Evolutionary conservation across 2,797 vertebrate species (phyloP).

Genomic region (Clamator glandarius): DNA sequence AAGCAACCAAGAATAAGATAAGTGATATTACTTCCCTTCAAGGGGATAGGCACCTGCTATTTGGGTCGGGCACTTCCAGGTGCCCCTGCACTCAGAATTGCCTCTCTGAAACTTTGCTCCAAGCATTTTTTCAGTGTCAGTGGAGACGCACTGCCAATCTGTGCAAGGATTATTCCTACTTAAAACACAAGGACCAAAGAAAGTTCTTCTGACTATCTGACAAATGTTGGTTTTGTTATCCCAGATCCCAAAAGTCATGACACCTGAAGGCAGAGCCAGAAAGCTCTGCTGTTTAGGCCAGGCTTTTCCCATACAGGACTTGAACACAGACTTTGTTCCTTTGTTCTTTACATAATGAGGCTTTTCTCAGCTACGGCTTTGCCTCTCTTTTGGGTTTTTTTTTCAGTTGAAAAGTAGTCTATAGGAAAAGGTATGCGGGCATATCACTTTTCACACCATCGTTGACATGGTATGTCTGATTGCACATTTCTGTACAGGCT

Average conservation of each 20-base stretch:
- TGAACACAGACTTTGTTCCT: background rate
- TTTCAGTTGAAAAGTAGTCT: background rate
- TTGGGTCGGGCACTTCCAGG: background rate
- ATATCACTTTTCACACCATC: background rate
- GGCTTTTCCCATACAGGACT: accelerated
- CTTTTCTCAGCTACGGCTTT: background rate
- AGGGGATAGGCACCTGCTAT: background rate
- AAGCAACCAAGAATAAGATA: background rate
- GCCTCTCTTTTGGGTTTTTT: background rate
- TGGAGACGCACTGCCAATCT: background rate
- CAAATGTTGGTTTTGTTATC: background rate
- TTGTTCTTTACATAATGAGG: background rate
- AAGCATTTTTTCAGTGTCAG: background rate
- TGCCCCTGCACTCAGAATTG: background rate
- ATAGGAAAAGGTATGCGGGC: background rate
- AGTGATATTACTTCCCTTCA: background rate
- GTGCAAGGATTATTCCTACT: background rate
- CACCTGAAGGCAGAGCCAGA: background rate
- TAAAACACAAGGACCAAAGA: background rate
- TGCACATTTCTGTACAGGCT: background rate
- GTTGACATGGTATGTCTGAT: background rate
- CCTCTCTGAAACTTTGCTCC: background rate
- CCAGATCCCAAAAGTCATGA: background rate
- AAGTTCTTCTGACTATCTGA: background rate
- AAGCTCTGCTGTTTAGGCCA: background rate